Base-by-base conservation (phyloP, 1,140 invertebrate genomes). In the Drosophila malerkotliana region DNA sequence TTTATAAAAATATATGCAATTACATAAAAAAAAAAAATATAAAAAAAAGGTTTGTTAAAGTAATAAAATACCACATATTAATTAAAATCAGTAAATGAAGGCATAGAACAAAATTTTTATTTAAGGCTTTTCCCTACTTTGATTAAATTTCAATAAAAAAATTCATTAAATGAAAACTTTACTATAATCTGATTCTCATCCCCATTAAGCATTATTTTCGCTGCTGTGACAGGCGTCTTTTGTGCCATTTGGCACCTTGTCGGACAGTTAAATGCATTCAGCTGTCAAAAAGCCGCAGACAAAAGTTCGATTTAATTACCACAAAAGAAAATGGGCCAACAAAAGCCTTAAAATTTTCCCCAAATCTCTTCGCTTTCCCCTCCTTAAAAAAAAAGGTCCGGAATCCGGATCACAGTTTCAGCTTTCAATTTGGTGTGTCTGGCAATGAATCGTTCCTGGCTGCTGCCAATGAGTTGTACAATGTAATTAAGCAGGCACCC, bases 231-330 rank as follows among this genome's bases (percentile, higher is more conserved):
- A 34, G 24, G 47, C 5, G 9, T 62, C 47, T 54, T 44, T 79
- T 71, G 77, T 69, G 55, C 51, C 54, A 62, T 52, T 34, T 56
- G 51, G 58, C 61, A 76, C 61, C 49, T 59, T 72, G 60, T 56
- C 71, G 63, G 80, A 48, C 45, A 47, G 32, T 80, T 60, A 53
- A 79, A 66, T 77, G 57, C 72, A 76, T 76, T 74, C 64, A 56
- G 32, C 62, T 64, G 57, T 58, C 77, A 71, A 73, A 72, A 67
- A 69, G 59, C 60, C 75, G 55, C 55, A 79, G 73, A 71, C 61
- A 63, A 79, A 75, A 79, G 79, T 66, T 59, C 72, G 72, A 80
- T 80, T 73, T 74, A 67, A 77, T 61, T 62, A 77, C 59, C 49
- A 77, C 76, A 66, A 77, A 77, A 21, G 61, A 61, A 48, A 41